Percentiles rank a stretch among this genome's conserved stretches.
Conservation (phyloP, 2,113 vertebrate genomes). For the Oreamnos americanus region DNA sequence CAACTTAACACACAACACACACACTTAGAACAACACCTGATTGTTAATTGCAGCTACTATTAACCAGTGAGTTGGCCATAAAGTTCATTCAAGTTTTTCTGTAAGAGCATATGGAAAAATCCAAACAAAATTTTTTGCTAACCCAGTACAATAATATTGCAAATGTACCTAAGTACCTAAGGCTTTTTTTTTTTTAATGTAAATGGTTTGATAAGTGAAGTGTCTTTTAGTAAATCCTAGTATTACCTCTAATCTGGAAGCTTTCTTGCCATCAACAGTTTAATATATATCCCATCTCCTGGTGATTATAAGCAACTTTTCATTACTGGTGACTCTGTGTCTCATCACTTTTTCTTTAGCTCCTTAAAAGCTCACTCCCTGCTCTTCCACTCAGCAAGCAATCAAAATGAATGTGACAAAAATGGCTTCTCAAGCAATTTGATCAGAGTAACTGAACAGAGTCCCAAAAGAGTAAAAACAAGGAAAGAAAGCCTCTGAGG, state of each 20-base stretch:
- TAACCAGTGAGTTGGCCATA: not conserved
- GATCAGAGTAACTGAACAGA: not conserved
- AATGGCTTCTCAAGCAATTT: not conserved
- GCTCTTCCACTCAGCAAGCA: not conserved
- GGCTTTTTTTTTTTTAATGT: not conserved
- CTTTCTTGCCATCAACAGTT: not conserved
- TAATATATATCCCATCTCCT: not conserved
- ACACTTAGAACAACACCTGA: not conserved
- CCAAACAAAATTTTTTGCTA: not conserved
- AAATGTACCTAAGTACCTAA: not conserved
- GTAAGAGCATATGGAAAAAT: not conserved
- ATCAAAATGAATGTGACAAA: not conserved
- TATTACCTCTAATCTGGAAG: not conserved
- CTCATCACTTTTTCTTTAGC: not conserved
- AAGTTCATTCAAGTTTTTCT: not conserved
- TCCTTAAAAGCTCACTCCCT: not conserved
- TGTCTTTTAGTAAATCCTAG: not conserved
- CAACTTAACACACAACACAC: not conserved
- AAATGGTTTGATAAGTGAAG: not conserved
- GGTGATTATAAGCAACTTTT: not conserved
- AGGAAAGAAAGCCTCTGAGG: not conserved
- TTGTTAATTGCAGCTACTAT: not conserved
- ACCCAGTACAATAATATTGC: not conserved
- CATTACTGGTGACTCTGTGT: not conserved
- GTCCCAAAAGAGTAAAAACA: not conserved